Base-by-base conservation (phyloP, 1,140 invertebrate genomes). In the Pomacea maculata region DNA sequence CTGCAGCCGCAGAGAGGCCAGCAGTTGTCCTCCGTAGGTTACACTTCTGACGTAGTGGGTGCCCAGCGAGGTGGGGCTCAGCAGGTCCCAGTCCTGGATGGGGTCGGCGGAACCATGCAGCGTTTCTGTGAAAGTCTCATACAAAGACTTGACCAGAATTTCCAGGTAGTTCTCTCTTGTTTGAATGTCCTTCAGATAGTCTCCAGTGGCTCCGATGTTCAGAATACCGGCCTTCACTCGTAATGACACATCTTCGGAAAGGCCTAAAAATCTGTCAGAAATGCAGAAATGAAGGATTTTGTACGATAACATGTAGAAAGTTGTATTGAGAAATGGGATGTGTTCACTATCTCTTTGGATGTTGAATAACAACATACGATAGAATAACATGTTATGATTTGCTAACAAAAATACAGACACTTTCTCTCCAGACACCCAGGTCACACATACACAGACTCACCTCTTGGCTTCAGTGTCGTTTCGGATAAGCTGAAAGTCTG, bases 91-190 rank as follows among this genome's bases (percentile, higher is more conserved):
- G 78, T 79, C 78, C 70, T 71, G 54, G 68, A 79, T 72, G 68
- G 78, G 78, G 54, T 79, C 34, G 25, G 25, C 52, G 25, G 78
- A 79, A 4, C 78, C 78, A 68, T 79, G 78, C 21, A 79, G 21
- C 15, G 78, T 79, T 54, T 79, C 68, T 19, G 76, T 78, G 76
- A 78, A 78, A 12, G 76, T 78, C 64, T 78, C 61, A 65, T 78
- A 78, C n/a, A 17, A 67, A 25, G 80, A 76, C 67, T 76, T 81
- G 64, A 81, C 80, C 52, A 81, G 75, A 65, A 81, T 81, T 67
- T 81, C 80, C 63, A 81, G 52, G 80, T 81, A 81, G 75, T 81
- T 77, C 17, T 81, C 80, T 52, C 80, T 63, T n/a, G 63, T 81
- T 65, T 81, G 80, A 34, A 81, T 55, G 72, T 81, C 80, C 64